Percentiles rank a stretch among this genome's conserved stretches.
These are phyloP conservation scores for Pygmarrhopalites habei DNA, from an alignment of 1,140 invertebrate genomes.

Conservation along the genomic window DNA sequence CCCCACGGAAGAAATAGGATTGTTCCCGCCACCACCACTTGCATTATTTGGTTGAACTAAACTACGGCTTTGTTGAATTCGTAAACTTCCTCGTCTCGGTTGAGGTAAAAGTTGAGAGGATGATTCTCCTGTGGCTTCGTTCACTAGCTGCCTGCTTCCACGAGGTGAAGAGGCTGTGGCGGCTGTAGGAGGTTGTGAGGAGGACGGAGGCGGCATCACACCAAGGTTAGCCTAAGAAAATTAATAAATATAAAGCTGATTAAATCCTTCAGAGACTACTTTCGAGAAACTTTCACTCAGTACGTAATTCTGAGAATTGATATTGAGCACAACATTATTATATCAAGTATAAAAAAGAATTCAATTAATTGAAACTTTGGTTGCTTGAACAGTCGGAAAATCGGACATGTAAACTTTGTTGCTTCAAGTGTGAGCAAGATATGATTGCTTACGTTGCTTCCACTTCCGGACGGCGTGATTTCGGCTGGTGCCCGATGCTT, in stretches of 20 bases:
- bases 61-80: slow-evolving; percentile 31
- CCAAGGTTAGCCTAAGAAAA: too few species aligned
- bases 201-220: slow-evolving; percentile 29
- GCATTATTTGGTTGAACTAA: slow-evolving; percentile 15
- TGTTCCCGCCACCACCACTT: slow-evolving; percentile 17
- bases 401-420: too few species aligned
- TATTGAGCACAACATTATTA: too few species aligned
- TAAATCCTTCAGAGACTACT: too few species aligned
- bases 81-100: slow-evolving; percentile 31
- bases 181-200: slow-evolving; percentile 22
- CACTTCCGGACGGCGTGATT: slow-evolving; percentile 35
- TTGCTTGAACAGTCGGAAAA: too few species aligned
- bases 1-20: slow-evolving; percentile 18
- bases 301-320: too few species aligned
- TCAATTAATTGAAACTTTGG: too few species aligned
- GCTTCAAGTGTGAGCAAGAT: too few species aligned
- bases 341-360: too few species aligned
- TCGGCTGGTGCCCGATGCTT: slow-evolving; percentile 22
- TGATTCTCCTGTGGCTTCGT: slow-evolving; percentile 12
- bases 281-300: too few species aligned
- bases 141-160: slow-evolving; percentile 26
- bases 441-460: too few species aligned
- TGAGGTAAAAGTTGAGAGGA: slow-evolving; percentile 22
- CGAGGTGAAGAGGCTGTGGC: slow-evolving; percentile 26
- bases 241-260: too few species aligned